phyloP scores from a whole-genome alignment of 1,140 invertebrate genomes.

The Episyrphus balteatus region DNA sequence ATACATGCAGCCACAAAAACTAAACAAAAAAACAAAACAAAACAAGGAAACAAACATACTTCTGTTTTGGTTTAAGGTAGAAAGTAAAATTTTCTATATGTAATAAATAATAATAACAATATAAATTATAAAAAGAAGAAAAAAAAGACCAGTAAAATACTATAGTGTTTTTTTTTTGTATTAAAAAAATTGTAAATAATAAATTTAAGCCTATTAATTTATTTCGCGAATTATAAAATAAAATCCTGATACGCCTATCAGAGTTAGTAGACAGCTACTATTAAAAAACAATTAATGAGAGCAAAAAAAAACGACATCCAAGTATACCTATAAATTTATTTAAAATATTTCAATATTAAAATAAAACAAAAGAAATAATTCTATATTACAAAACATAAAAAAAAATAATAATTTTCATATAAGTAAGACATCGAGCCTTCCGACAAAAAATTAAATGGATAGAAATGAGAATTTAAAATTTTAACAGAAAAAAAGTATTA shows the following conservation, averaged over 20 bases:
- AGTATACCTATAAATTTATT: background rate
- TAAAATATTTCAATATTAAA: conserved; percentile 9
- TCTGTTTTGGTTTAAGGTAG: no score
- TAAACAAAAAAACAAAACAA: no score
- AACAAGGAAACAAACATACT: no score
- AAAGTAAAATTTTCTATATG: no score
- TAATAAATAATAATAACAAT: no score
- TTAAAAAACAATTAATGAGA: background rate
- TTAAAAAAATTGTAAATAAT: background rate
- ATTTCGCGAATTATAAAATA: conserved; percentile 21
- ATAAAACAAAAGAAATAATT: conserved; percentile 5
- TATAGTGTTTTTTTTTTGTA: no score
- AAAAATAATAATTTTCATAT: conserved; percentile 18
- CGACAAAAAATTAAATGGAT: conserved; percentile 17
- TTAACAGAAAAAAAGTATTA: conserved; percentile 12
- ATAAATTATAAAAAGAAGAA: no score
- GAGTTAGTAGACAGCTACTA: conserved; percentile 1
- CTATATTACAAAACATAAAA: conserved; percentile 11
- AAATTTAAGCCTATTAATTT: background rate
- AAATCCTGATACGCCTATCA: background rate
- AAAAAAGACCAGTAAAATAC: no score
- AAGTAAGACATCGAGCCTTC: background rate
- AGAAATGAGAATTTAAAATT: conserved; percentile 2
- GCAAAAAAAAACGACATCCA: background rate
- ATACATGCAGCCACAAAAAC: no score